Conservation (phyloP, 30 jellyfish, hydroid and myxozoan genomes). For the Aurelia coerulea region DNA sequence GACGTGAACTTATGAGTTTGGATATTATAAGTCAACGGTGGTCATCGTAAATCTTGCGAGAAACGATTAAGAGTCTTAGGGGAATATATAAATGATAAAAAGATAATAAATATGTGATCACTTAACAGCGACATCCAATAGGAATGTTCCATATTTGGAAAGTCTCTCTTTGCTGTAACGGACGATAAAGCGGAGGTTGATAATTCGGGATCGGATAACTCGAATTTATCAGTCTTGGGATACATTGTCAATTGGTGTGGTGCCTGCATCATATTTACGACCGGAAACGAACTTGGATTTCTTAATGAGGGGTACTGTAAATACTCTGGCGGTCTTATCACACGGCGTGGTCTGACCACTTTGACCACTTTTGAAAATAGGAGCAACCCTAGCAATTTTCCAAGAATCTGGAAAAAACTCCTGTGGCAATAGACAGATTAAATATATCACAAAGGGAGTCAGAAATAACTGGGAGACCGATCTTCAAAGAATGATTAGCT, state of each 20-base stretch:
- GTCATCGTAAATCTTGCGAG: not conserved
- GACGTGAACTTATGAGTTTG: not conserved
- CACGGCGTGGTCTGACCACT: constrained; percentile 47
- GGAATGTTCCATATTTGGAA: constrained; percentile 31
- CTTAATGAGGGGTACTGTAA: constrained; percentile 14
- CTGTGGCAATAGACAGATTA: too few relatives aligned
- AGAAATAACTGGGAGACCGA: too few relatives aligned
- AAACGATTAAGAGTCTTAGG: constrained; percentile 1
- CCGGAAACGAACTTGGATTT: constrained; percentile 24
- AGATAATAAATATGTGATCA: not conserved
- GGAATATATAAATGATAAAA: too few relatives aligned
- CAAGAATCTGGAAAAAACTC: too few relatives aligned
- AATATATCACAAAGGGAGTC: too few relatives aligned
- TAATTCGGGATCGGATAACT: constrained; percentile 5
- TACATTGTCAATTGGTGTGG: constrained; percentile 10
- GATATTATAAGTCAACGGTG: not conserved
- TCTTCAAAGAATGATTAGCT: too few relatives aligned
- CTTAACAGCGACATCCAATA: not conserved
- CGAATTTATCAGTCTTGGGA: not conserved
- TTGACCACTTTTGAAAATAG: too few relatives aligned
- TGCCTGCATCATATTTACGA: constrained; percentile 14
- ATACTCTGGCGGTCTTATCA: constrained; percentile 29
- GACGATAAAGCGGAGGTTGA: constrained; percentile 14
- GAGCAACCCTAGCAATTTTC: too few relatives aligned
- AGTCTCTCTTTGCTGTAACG: not conserved